Conservation (phyloP, 2,797 vertebrate species). For the Aldrovandia affinis region DNA sequence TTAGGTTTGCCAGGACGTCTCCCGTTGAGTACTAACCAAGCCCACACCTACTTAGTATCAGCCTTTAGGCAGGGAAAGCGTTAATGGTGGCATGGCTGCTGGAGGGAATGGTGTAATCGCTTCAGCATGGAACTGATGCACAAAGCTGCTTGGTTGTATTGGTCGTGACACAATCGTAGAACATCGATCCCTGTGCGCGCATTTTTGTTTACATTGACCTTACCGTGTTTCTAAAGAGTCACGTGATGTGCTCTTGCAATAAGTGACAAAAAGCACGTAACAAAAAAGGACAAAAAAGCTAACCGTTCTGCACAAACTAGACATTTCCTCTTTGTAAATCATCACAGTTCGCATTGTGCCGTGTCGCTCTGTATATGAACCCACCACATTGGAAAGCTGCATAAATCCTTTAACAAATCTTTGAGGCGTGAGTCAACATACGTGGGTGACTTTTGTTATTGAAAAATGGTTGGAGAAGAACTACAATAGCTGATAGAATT, state of each 20-base stretch:
- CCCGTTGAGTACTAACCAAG: too few relatives aligned
- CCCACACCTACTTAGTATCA: too few relatives aligned
- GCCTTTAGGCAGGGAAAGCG: too few relatives aligned
- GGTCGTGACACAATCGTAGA: not conserved
- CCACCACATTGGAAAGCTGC: not conserved
- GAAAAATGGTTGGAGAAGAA: not conserved
- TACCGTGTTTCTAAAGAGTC: constrained; percentile 35
- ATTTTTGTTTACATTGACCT: constrained; percentile 56
- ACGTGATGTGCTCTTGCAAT: constrained; percentile 42
- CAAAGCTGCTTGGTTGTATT: not conserved
- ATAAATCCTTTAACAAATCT: not conserved
- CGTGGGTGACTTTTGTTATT: not conserved
- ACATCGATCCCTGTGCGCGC: constrained; percentile 30
- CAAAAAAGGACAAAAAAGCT: constrained; percentile 56
- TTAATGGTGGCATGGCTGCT: too few relatives aligned
- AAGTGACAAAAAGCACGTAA: constrained; percentile 52
- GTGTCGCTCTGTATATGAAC: constrained; percentile 44
- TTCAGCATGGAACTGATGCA: not conserved
- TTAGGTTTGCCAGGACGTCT: too few relatives aligned
- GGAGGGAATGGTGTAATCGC: too few relatives aligned
- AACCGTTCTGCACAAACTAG: constrained; percentile 47
- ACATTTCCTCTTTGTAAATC: constrained; percentile 56
- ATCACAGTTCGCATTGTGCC: constrained; percentile 46
- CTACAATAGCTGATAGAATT: not conserved
- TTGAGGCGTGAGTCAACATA: not conserved